Evolutionary conservation across 2,113 vertebrate species (phyloP).

Genomic region (Pedetes capensis): DNA sequence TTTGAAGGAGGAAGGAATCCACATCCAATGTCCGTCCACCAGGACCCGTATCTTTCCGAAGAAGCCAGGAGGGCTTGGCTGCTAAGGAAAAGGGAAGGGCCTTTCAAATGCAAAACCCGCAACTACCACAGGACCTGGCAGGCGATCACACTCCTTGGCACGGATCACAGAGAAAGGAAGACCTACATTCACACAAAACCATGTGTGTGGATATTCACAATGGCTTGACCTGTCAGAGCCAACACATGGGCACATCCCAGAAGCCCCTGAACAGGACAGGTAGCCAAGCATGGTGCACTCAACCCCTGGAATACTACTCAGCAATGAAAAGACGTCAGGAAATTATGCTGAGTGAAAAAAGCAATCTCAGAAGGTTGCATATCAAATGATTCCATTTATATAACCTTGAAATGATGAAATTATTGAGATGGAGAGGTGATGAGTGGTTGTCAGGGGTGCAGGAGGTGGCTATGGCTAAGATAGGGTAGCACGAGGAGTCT

Average conservation of each 20-base stretch:
- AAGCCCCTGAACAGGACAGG: rapidly evolving
- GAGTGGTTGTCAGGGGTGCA: background rate
- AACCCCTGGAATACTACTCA: background rate
- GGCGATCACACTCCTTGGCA: background rate
- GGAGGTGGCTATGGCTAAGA: background rate
- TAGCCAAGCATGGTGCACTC: rapidly evolving
- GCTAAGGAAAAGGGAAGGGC: rapidly evolving
- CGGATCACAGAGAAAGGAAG: background rate
- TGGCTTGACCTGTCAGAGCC: rapidly evolving
- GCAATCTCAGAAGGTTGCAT: background rate
- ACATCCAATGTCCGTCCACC: rapidly evolving
- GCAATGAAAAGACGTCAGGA: background rate
- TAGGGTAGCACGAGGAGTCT: background rate
- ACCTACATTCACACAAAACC: rapidly evolving
- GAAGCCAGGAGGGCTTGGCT: background rate
- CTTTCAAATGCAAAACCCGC: background rate
- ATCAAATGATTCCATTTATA: background rate
- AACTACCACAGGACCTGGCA: rapidly evolving
- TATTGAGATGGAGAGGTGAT: background rate
- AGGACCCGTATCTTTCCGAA: background rate
- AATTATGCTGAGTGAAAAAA: rapidly evolving
- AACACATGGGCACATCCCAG: background rate
- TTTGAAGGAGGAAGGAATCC: background rate
- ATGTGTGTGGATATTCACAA: rapidly evolving
- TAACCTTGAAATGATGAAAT: background rate